These are phyloP conservation scores for Sceloporus undulatus DNA, from an alignment of 2,113 vertebrate genomes.

Conservation along the genomic window DNA sequence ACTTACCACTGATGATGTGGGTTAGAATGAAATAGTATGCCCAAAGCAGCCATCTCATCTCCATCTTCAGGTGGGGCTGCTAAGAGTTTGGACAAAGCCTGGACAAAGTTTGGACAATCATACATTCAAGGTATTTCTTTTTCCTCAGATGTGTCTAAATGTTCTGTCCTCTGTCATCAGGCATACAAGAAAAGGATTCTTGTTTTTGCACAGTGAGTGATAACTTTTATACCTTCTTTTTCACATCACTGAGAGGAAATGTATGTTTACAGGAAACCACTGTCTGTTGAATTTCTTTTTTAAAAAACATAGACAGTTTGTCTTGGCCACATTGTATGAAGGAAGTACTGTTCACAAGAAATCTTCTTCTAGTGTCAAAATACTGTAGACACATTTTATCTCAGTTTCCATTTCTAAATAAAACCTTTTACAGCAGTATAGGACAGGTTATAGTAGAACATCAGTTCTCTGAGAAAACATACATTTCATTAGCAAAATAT, in stretches of 20 bases:
- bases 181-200: conserved; percentile 35
- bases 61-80: conserved; percentile 54
- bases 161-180: neutral
- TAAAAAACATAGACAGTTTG: neutral
- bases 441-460: neutral
- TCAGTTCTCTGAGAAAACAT: neutral
- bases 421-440: neutral
- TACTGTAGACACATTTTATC: neutral
- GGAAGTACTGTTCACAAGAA: neutral
- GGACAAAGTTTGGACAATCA: neutral
- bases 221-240: conserved; percentile 27
- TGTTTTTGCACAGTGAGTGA: neutral
- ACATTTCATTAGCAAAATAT: neutral
- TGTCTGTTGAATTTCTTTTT: neutral
- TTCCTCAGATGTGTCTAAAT: too few species aligned
- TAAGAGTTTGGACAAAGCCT: neutral
- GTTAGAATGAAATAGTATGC: conserved; percentile 31
- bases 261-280: conserved; percentile 33
- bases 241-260: conserved; percentile 14
- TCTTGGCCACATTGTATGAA: neutral
- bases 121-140: neutral
- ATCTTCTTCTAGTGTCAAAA: neutral
- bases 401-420: neutral
- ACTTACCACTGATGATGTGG: conserved; percentile 64
- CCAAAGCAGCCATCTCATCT: conserved; percentile 47